phyloP scores from a whole-genome alignment of 1,140 invertebrate species.

The Aethina tumida region DNA sequence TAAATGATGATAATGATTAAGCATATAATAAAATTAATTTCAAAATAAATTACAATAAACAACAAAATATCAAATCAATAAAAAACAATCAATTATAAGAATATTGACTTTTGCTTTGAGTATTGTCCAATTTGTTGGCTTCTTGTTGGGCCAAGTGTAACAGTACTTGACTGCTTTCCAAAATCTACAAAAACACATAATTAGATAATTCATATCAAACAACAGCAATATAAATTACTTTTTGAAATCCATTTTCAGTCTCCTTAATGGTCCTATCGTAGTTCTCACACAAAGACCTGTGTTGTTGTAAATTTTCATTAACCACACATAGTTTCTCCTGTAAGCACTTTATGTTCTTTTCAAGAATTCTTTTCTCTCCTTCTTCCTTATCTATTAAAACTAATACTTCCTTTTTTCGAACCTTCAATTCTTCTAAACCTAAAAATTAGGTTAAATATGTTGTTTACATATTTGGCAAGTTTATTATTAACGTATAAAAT shows the following conservation, averaged over 20 bases:
- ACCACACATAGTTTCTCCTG: slow-evolving; percentile 22
- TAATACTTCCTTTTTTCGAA: slow-evolving; percentile 19
- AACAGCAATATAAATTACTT: slow-evolving; percentile 16
- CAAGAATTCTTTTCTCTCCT: slow-evolving; percentile 20
- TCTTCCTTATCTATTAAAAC: slow-evolving; percentile 22
- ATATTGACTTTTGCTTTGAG: too few species aligned
- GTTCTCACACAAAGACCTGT: slow-evolving; percentile 20
- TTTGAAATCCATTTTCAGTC: slow-evolving; percentile 28
- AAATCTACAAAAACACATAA: slow-evolving; percentile 20
- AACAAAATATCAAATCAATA: too few species aligned
- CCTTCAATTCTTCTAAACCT: slow-evolving; percentile 29
- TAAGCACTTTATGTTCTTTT: slow-evolving; percentile 22
- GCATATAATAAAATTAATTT: too few species aligned
- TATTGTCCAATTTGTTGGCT: slow-evolving; percentile 18
- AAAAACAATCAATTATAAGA: too few species aligned
- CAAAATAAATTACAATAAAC: too few species aligned
- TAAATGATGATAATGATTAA: too few species aligned
- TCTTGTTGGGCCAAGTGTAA: slow-evolving; percentile 25
- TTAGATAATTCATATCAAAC: slow-evolving; percentile 1
- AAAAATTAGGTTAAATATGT: too few species aligned
- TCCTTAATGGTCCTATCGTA: slow-evolving; percentile 28
- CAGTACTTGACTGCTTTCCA: slow-evolving; percentile 27
- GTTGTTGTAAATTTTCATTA: slow-evolving; percentile 20
- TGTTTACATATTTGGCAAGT: too few species aligned
- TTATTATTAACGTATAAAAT: too few species aligned